phyloP scores from a whole-genome alignment of 92 coral and sea anemone genomes.

The Isaurus tuberculatus region DNA sequence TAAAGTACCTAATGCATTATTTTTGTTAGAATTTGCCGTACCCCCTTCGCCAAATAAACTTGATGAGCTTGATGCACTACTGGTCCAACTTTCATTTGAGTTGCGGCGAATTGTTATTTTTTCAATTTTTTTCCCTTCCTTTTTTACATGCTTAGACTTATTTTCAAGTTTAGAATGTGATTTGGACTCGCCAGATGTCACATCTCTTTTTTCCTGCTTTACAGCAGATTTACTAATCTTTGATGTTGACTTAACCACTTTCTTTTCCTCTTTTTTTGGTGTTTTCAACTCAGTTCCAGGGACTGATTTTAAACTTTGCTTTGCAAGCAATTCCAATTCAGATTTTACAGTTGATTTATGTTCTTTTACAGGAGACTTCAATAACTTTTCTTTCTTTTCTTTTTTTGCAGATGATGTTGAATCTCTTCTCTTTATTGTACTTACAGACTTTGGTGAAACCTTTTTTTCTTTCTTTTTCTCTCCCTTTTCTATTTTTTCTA shows the following conservation, averaged over 20 bases:
- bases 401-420: conserved; percentile 24
- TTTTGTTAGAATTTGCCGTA: conserved; percentile 57
- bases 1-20: conserved; percentile 82
- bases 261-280: conserved; percentile 49
- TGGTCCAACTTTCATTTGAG: conserved; percentile 97
- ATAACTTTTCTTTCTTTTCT: conserved; percentile 28
- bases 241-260: background rate
- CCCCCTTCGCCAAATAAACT: conserved; percentile 62
- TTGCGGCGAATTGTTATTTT: conserved; percentile 90
- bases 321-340: background rate
- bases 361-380: conserved; percentile 19
- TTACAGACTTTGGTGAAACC: background rate
- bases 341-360: conserved; percentile 4
- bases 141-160: conserved; percentile 59
- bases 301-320: background rate
- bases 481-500: conserved; percentile 41
- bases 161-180: background rate
- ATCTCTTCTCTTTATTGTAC: conserved; percentile 35
- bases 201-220: background rate
- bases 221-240: conserved; percentile 10
- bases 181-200: background rate
- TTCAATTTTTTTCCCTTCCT: conserved; percentile 71
- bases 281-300: conserved; percentile 34
- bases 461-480: conserved; percentile 43
- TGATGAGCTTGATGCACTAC: conserved; percentile 75